These are phyloP conservation scores for Camptogramma bilineatum DNA, from an alignment of 2,888 invertebrate genomes.

Conservation along the genomic window DNA sequence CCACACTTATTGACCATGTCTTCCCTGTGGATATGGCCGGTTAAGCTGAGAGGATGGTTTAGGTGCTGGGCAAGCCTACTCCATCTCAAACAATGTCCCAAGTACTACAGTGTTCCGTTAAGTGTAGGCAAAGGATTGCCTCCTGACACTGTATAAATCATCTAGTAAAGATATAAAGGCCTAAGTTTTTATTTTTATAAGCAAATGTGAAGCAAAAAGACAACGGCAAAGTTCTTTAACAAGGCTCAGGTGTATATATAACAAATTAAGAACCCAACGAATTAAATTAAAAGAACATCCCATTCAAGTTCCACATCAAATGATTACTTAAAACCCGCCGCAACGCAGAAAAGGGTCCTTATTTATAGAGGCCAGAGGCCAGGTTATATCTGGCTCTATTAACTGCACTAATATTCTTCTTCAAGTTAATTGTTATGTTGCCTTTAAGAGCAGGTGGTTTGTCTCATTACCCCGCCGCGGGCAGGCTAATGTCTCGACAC, in stretches of 20 bases:
- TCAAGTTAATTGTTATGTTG: slow-evolving; percentile 83
- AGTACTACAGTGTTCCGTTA: too few relatives aligned
- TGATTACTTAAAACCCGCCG: slow-evolving; percentile 76
- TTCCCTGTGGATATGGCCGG: too few relatives aligned
- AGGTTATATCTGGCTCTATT: slow-evolving; percentile 80
- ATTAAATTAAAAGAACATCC: slow-evolving; percentile 22
- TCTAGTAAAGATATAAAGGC: too few relatives aligned
- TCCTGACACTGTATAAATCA: too few relatives aligned
- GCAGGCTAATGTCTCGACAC: slow-evolving; percentile 71
- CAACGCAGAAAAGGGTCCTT: slow-evolving; percentile 73
- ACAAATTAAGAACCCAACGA: slow-evolving; percentile 9
- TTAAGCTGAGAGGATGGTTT: too few relatives aligned
- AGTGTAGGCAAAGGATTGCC: too few relatives aligned
- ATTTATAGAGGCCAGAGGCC: slow-evolving; percentile 77
- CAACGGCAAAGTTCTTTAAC: neutral
- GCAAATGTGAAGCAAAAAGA: neutral
- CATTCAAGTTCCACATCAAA: slow-evolving; percentile 38
- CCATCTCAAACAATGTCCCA: too few relatives aligned
- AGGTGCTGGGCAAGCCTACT: too few relatives aligned
- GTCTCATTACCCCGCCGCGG: slow-evolving; percentile 77
- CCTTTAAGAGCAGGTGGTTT: slow-evolving; percentile 82
- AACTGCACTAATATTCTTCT: slow-evolving; percentile 83
- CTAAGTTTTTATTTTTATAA: too few relatives aligned
- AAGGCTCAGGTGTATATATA: neutral
- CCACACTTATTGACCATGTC: too few relatives aligned